phyloP scores from a whole-genome alignment of 2,797 vertebrate species.

The Myripristis murdjan region DNA sequence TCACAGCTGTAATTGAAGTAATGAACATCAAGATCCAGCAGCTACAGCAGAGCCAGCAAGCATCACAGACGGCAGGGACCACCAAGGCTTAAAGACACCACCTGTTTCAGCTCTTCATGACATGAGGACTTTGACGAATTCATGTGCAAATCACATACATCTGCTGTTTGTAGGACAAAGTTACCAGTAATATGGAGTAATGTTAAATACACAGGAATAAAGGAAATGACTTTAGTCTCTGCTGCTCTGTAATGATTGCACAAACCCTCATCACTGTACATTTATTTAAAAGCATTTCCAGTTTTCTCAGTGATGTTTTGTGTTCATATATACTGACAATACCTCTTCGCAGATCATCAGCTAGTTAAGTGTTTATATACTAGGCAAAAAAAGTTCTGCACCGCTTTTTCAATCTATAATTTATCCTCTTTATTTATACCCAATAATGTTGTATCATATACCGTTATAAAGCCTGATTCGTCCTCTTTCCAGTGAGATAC shows the following conservation, averaged over 20 bases:
- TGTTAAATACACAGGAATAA: not conserved
- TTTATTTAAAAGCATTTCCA: no score
- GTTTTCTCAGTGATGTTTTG: no score
- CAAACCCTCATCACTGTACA: not conserved
- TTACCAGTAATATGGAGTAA: not conserved
- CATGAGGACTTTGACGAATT: constrained; percentile 17
- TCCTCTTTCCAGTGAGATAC: no score
- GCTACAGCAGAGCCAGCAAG: constrained; percentile 87
- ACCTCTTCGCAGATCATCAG: no score
- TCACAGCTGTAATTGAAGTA: constrained; percentile 92
- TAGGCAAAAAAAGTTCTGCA: no score
- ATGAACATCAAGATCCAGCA: constrained; percentile 95
- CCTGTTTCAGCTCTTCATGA: constrained; percentile 12
- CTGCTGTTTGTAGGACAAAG: constrained; percentile 15
- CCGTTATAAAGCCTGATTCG: no score
- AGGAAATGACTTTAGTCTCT: not conserved
- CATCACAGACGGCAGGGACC: constrained; percentile 82
- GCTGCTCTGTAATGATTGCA: not conserved
- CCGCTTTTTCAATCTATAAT: no score
- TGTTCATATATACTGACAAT: no score
- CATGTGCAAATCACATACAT: constrained; percentile 27
- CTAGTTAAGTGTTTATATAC: no score
- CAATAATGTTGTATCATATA: no score
- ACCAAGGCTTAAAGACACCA: constrained; percentile 85
- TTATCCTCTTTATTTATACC: no score